Evolutionary conservation across 2,113 vertebrate species (phyloP).

Genomic region (Ceratotherium simum): DNA sequence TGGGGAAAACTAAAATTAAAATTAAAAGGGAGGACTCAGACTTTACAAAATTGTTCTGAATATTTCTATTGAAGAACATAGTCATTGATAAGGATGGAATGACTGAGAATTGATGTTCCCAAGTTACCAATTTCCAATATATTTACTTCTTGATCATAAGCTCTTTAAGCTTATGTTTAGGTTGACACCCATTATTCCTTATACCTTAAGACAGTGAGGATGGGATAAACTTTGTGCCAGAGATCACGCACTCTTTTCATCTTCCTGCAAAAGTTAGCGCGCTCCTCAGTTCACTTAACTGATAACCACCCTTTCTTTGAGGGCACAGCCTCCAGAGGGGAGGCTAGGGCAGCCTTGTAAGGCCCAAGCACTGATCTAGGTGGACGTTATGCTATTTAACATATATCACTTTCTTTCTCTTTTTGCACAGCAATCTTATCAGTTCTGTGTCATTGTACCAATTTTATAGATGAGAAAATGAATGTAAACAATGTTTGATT

Average conservation of each 20-base stretch:
- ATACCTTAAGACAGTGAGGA: neutral
- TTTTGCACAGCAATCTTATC: neutral
- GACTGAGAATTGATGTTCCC: neutral
- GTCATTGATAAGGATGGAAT: neutral
- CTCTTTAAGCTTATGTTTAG: neutral
- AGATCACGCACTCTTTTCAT: neutral
- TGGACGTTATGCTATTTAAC: neutral
- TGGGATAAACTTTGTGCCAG: neutral
- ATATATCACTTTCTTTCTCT: neutral
- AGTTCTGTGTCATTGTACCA: neutral
- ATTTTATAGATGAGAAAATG: neutral
- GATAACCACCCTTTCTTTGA: neutral
- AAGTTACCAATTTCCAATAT: neutral
- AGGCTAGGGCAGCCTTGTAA: rapidly evolving
- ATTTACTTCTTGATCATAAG: neutral
- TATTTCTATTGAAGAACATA: neutral
- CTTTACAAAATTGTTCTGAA: neutral
- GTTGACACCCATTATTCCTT: neutral
- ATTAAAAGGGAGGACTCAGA: neutral
- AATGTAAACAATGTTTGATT: neutral
- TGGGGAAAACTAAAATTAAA: neutral
- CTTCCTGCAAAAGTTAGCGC: neutral
- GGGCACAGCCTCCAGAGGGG: neutral
- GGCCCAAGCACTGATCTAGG: neutral
- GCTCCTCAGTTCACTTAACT: neutral